These are phyloP conservation scores for Bombus impatiens DNA, from an alignment of 1,140 invertebrate genomes.

Conservation along the genomic window DNA sequence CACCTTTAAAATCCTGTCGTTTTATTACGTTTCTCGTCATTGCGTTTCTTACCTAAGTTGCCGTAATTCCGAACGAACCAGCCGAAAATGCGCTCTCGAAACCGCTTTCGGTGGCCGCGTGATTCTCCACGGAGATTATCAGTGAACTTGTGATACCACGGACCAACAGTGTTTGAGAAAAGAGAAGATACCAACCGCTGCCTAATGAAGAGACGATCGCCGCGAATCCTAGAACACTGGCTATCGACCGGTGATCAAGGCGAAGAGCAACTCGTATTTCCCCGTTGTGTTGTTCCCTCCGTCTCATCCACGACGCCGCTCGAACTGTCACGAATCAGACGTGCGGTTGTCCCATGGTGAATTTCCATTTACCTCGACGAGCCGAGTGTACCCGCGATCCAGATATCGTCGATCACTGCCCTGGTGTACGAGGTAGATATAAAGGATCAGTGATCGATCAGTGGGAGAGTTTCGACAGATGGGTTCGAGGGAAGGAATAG, in stretches of 20 bases:
- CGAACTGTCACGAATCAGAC: neutral
- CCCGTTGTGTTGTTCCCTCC: neutral
- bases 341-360: neutral
- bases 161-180: neutral
- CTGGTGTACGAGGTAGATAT: conserved; percentile 49
- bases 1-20: neutral
- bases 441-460: neutral
- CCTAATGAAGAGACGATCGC: neutral
- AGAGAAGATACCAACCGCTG: neutral
- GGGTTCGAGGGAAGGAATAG: neutral
- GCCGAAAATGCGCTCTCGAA: conserved; percentile 49
- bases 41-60: neutral
- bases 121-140: neutral
- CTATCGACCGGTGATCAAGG: neutral
- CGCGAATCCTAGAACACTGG: neutral
- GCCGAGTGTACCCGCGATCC: neutral
- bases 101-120: conserved; percentile 1
- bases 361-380: neutral
- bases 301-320: neutral
- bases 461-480: neutral
- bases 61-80: neutral
- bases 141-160: conserved; percentile 23
- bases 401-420: conserved; percentile 46
- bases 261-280: neutral
- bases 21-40: neutral